A percentile compares a stretch with the other conserved stretches of the same genome.
Evolutionary conservation across 2,113 vertebrate genomes (phyloP).

Genomic region (Oncorhynchus tshawytscha): DNA sequence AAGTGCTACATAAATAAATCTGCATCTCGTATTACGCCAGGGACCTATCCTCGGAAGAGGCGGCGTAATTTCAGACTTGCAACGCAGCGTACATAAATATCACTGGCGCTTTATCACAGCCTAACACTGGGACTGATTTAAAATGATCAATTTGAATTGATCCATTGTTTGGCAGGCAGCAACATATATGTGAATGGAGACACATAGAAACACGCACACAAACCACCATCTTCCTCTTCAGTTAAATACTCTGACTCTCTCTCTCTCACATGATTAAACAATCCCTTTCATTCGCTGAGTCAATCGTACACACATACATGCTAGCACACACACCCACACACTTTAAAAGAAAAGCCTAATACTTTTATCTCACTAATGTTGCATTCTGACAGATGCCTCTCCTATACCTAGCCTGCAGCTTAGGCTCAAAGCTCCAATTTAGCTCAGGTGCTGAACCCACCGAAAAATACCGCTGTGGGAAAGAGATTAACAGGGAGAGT

Average conservation of each 20-base stretch:
- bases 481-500: neutral
- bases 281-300: neutral
- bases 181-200: neutral
- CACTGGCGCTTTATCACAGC: constrained; percentile 46
- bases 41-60: constrained; percentile 49
- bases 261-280: neutral
- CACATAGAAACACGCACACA: neutral
- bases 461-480: constrained; percentile 16
- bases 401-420: constrained; percentile 36
- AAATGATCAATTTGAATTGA: constrained; percentile 13
- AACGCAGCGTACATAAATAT: constrained; percentile 48
- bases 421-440: constrained; percentile 49
- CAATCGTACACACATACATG: neutral
- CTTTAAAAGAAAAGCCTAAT: neutral
- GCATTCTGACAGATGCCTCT: constrained; percentile 45
- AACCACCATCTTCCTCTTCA: neutral
- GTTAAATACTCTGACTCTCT: neutral
- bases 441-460: constrained; percentile 44
- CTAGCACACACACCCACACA: neutral
- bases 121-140: constrained; percentile 55
- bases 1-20: constrained; percentile 68
- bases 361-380: constrained; percentile 32
- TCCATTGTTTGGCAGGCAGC: constrained; percentile 45
- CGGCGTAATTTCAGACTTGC: constrained; percentile 60
- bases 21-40: constrained; percentile 31